Evolutionary conservation across 2,797 vertebrate species (phyloP).

Genomic region (Halcyon leucocephala): DNA sequence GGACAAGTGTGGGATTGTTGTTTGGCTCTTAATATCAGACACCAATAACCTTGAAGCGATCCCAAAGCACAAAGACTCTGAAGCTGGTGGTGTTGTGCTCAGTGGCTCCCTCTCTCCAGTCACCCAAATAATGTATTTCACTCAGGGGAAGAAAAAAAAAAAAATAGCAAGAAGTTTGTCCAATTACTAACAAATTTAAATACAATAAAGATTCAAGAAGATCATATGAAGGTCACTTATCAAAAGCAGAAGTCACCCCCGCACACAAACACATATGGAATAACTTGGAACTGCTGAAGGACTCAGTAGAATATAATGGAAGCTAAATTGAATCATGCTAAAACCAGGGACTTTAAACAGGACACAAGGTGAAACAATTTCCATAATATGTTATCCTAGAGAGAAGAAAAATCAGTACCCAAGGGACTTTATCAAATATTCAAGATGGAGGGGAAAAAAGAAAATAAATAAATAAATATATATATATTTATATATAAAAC

Average conservation of each 20-base stretch:
- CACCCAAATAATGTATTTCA: background rate
- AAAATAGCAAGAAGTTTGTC: background rate
- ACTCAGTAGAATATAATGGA: background rate
- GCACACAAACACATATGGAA: background rate
- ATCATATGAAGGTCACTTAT: background rate
- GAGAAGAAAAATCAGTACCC: constrained; percentile 1
- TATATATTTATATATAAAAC: background rate
- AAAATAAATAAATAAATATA: background rate
- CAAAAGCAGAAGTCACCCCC: background rate
- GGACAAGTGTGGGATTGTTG: background rate
- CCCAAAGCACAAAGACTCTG: background rate
- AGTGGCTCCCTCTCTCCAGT: background rate
- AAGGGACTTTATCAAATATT: constrained; percentile 5
- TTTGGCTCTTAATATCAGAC: background rate
- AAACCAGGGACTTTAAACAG: background rate
- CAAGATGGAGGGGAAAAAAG: background rate
- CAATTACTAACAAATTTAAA: background rate
- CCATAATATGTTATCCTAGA: background rate
- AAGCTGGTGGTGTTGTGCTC: background rate
- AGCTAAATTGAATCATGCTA: background rate
- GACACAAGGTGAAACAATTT: constrained; percentile 28
- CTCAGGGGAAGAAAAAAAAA: background rate
- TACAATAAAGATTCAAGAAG: background rate
- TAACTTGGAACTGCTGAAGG: background rate
- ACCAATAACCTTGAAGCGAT: background rate